Evolutionary conservation across 2,797 vertebrate species (phyloP), one percentile per base, ranked within the genome.

Genomic region (Miopithecus talapoin): DNA sequence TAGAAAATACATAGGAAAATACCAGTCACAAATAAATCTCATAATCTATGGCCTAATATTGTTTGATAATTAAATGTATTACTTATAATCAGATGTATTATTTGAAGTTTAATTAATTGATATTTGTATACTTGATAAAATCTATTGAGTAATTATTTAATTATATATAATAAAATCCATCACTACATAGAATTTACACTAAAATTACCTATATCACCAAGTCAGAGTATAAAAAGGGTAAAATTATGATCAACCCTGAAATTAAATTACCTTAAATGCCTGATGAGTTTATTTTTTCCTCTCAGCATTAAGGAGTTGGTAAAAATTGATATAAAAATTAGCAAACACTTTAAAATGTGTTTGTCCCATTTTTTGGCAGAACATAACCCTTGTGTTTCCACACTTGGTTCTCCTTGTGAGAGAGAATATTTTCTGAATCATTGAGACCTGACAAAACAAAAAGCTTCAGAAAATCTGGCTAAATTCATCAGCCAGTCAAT

Each of bases 351-450:
- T 28, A 89, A 43, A 70, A 64, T 36, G 12, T 68, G 2, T 84
- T 87, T 53, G 6, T 46, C 30, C 74, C 9, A 48, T 53, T 91
- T 78, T 85, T 12, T 39, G 53, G 43, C 48, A 91, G 88, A 72
- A 90, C 59, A 1, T 89, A 78, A 76, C 7, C 8, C 48, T 84
- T 76, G 2, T 88, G 8, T 86, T 92, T 92, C 41, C 83, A 26
- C 9, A 22, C 57, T 89, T 88, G 85, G 24, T 26, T 61, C 8
- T 89, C 9, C 11, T 78, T 64, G 10, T 59, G 24, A 24, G 48
- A 88, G n/a, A 81, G 8, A 78, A 46, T 97, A 74, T 92, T 89
- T 94, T 93, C 48, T 86, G 50, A 68, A 22, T 92, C 78, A 91
- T 55, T 95, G 76, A 90, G 39, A 92, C 3, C 17, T 91, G n/a